Evolutionary conservation across 2,888 invertebrate species (phyloP).

Genomic region (Harpalus rubripes): DNA sequence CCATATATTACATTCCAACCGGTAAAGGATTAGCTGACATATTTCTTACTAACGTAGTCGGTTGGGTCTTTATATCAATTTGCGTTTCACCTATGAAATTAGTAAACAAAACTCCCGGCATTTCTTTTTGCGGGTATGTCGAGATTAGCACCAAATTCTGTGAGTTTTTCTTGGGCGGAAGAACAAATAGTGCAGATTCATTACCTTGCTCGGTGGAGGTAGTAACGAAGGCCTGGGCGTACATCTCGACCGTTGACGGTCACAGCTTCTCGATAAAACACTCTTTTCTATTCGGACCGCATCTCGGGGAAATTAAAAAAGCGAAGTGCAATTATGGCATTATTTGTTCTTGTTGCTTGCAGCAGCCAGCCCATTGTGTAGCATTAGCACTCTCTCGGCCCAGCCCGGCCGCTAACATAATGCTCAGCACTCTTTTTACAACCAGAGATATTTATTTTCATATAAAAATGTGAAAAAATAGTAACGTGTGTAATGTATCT

Average conservation of each 20-base stretch:
- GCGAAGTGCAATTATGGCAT: conserved; percentile 56
- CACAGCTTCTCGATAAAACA: conserved; percentile 54
- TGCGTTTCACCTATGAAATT: too few species aligned
- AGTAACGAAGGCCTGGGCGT: conserved; percentile 11
- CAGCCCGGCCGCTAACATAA: conserved; percentile 32
- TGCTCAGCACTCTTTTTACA: conserved; percentile 45
- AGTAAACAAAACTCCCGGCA: too few species aligned
- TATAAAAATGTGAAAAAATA: conserved; percentile 57
- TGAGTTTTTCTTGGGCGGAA: conserved; percentile 22
- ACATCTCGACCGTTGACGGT: conserved; percentile 18
- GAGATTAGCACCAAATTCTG: too few species aligned
- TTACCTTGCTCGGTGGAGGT: background rate
- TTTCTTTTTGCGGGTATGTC: too few species aligned
- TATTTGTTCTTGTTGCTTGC: conserved; percentile 56
- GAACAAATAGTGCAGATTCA: conserved; percentile 42
- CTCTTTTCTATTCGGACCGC: conserved; percentile 54
- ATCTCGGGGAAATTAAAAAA: conserved; percentile 58
- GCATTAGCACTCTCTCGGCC: background rate
- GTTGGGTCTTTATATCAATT: too few species aligned
- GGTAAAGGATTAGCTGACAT: too few species aligned
- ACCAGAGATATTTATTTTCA: conserved; percentile 51
- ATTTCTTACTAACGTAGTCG: too few species aligned
- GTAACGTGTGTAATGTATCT: conserved; percentile 51
- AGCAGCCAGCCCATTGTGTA: conserved; percentile 31
- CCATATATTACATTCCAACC: too few species aligned